Percentiles rank a stretch among this genome's conserved stretches.
phyloP scores from a whole-genome alignment of 1,140 invertebrate genomes.

The Calephelis virginiensis region DNA sequence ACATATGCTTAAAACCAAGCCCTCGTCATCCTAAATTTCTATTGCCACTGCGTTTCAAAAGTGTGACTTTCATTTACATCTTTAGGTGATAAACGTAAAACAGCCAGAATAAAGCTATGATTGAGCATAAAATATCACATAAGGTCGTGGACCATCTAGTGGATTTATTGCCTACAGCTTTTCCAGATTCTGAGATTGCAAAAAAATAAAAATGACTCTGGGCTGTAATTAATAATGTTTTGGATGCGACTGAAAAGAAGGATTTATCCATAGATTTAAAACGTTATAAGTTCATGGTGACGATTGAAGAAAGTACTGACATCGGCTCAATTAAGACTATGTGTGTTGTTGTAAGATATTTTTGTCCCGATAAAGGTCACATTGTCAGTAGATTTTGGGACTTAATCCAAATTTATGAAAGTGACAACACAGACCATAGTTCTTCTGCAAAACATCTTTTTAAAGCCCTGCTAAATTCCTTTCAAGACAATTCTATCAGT shows the following conservation, averaged over 20 bases:
- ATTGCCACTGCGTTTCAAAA: too few species aligned
- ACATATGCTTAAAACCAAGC: too few species aligned
- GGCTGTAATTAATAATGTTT: not conserved
- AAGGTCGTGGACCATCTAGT: too few species aligned
- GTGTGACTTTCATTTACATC: too few species aligned
- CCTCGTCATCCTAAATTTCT: too few species aligned
- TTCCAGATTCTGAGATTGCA: not conserved
- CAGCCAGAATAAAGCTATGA: too few species aligned
- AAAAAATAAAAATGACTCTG: not conserved
- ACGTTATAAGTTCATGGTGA: not conserved
- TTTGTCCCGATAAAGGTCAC: not conserved
- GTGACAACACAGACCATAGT: not conserved
- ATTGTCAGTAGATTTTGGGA: not conserved
- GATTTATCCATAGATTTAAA: not conserved
- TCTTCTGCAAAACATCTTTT: not conserved
- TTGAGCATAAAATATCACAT: too few species aligned
- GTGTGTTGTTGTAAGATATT: not conserved
- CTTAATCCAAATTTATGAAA: not conserved
- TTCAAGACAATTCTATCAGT: not conserved
- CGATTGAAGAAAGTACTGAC: not conserved
- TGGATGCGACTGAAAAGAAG: too few species aligned
- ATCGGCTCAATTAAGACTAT: not conserved
- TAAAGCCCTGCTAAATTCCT: not conserved
- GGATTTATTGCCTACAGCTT: not conserved
- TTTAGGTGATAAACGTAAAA: too few species aligned